Base-by-base conservation (phyloP, 2,888 invertebrate species). In the Minunthozetes semirufus region DNA sequence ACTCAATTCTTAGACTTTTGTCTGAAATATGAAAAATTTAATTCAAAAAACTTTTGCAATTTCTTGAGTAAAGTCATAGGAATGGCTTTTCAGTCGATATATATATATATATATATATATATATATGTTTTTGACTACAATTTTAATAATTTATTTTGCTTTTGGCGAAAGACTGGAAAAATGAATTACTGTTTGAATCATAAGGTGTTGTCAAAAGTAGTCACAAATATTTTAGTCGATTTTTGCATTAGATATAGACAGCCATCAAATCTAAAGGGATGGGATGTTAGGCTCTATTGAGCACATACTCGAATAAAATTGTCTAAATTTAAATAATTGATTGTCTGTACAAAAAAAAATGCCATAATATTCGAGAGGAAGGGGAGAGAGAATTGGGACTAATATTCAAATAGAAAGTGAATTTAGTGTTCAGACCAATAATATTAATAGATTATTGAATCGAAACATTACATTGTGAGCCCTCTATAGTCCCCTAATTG, bases 101-200 rank as follows among this genome's bases (percentile, higher is more conserved):
- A 33, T 6, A 33, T 33, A 9, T 33, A n/a, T n/a, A n/a, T n/a
- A n/a, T n/a, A n/a, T n/a, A n/a, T n/a, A n/a, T n/a, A n/a, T n/a
- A n/a, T n/a, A n/a, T n/a, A n/a, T n/a, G n/a, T 48, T 48, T 48
- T 48, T 48, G 48, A 48, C 13, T 48, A 48, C 15, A 17, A 48
- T 48, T 48, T 63, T 63, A 63, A 63, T 33, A 63, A 63, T 63
- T 63, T 33, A 63, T 63, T 63, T 63, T 2, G 63, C 63, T 63
- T 63, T 63, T 63, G 63, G 63, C 63, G 5, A 9, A 63, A 1
- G 13, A 50, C 50, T n/a, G 15, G 50, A 56, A 56, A 56, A 53
- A 22, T 63, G n/a, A 33, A 22, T 19, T 56, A 22, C n/a, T 19
- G 11, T 56, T 25, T 63, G 33, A 38, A 63, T 63, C 63, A 63